Percentiles rank a stretch among this genome's conserved stretches.
phyloP scores from a whole-genome alignment of 2,888 invertebrate genomes.

The Cryptus armator region DNA sequence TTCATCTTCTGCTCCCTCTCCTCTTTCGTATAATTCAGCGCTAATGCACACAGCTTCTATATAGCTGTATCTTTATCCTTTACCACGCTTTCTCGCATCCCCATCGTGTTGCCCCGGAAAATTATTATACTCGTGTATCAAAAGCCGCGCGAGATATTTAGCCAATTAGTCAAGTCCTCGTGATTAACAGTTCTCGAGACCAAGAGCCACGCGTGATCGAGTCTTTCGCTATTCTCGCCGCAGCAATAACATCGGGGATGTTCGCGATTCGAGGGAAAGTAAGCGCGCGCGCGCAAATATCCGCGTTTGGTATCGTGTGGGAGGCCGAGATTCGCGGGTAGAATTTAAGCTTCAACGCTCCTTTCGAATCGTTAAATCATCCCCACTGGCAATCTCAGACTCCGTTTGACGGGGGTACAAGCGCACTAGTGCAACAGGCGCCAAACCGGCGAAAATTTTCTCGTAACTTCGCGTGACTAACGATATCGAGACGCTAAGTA shows the following conservation, averaged over 20 bases:
- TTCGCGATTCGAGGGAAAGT: slow-evolving; percentile 48
- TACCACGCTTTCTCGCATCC: not conserved
- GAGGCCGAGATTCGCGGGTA: slow-evolving; percentile 8
- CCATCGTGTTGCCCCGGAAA: not conserved
- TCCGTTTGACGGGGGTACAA: slow-evolving; percentile 69
- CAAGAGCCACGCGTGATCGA: slow-evolving; percentile 46
- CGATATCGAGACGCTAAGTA: slow-evolving; percentile 74
- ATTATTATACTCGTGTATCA: slow-evolving; percentile 29
- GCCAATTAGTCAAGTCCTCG: slow-evolving; percentile 62
- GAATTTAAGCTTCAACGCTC: not conserved
- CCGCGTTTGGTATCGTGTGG: not conserved
- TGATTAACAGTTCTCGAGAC: slow-evolving; percentile 60
- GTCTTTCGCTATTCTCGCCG: slow-evolving; percentile 54
- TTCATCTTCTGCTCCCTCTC: slow-evolving; percentile 39
- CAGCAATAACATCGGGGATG: slow-evolving; percentile 48
- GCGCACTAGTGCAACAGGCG: slow-evolving; percentile 52
- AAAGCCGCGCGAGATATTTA: slow-evolving; percentile 50
- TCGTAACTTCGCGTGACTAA: slow-evolving; percentile 77
- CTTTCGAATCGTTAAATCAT: slow-evolving; percentile 65
- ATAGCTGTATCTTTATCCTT: not conserved
- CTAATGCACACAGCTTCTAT: not conserved
- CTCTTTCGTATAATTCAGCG: slow-evolving; percentile 43
- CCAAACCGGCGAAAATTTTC: slow-evolving; percentile 54
- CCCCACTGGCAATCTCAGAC: slow-evolving; percentile 68
- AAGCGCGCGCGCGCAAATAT: slow-evolving; percentile 1